Evolutionary conservation across 2,888 invertebrate species (phyloP).

Genomic region (Cataglyphis rosenhaueri): DNA sequence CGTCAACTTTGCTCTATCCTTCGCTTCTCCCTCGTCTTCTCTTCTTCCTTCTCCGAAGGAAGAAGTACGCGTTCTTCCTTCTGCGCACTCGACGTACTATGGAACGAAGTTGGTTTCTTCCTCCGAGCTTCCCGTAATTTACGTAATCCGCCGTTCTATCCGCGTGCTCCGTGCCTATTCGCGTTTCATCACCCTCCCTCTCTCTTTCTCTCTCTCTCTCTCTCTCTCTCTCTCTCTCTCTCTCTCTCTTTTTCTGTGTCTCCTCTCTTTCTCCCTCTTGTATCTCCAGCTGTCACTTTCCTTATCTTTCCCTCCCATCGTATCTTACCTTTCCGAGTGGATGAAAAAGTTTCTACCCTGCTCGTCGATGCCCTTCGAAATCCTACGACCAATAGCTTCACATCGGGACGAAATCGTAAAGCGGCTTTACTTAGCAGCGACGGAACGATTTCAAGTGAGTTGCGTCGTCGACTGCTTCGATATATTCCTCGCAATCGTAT

Average conservation of each 20-base stretch:
- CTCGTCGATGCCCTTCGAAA: conserved; percentile 52
- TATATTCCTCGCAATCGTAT: conserved; percentile 45
- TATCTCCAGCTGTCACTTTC: conserved; percentile 6
- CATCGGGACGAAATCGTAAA: conserved; percentile 60
- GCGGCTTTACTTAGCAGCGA: conserved; percentile 40
- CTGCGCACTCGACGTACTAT: conserved; percentile 28
- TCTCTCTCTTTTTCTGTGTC: background rate
- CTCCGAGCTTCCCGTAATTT: conserved; percentile 72
- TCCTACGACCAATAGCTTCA: conserved; percentile 47
- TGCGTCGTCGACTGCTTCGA: conserved; percentile 2
- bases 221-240: background rate
- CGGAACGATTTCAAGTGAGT: conserved; percentile 36
- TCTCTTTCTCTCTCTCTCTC: conserved; percentile 10
- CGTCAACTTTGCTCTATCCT: conserved; percentile 39
- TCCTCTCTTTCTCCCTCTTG: background rate
- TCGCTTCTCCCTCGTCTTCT: background rate
- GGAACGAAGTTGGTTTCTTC: conserved; percentile 57
- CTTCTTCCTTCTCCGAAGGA: conserved; percentile 1
- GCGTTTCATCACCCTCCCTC: background rate
- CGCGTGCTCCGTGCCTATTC: conserved; percentile 41
- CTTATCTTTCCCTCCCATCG: conserved; percentile 40
- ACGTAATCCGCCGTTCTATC: conserved; percentile 71
- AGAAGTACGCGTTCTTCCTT: conserved; percentile 28
- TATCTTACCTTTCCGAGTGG: conserved; percentile 50
- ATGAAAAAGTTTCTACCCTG: conserved; percentile 65